phyloP scores from a whole-genome alignment of 2,113 vertebrate genomes.

The Heloderma charlesbogerti region DNA sequence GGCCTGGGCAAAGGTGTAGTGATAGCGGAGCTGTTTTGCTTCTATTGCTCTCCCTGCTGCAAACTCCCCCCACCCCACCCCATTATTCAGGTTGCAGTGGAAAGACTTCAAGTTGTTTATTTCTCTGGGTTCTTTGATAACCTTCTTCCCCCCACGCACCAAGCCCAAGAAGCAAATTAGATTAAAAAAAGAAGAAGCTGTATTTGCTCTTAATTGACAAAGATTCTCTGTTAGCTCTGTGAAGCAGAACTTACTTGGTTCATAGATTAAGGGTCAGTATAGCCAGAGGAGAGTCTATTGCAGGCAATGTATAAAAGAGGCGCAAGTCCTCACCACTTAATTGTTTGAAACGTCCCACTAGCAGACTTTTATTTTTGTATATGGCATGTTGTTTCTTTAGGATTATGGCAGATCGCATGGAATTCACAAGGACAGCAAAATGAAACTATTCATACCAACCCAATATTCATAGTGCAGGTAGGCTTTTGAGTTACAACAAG shows the following conservation, averaged over 20 bases:
- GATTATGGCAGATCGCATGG: not conserved
- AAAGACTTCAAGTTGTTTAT: not conserved
- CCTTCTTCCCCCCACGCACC: not conserved
- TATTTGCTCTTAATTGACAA: not conserved
- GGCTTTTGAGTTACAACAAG: not conserved
- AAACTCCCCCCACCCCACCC: not conserved
- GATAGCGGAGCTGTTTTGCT: not conserved
- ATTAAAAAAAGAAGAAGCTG: conserved; percentile 30
- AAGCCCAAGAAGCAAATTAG: not conserved
- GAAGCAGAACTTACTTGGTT: not conserved
- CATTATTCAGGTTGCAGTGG: conserved; percentile 4
- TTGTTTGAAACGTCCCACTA: not conserved
- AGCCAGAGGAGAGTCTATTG: not conserved
- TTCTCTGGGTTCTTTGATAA: conserved; percentile 4
- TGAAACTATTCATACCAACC: not conserved
- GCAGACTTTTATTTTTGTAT: not conserved
- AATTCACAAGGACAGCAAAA: not conserved
- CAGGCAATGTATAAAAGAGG: too few relatives aligned
- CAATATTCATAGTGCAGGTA: not conserved
- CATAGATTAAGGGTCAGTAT: not conserved
- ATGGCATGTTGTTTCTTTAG: not conserved
- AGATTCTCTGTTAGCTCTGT: conserved; percentile 17
- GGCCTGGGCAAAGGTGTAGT: not conserved
- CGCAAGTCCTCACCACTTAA: not conserved
- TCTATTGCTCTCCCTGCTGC: conserved; percentile 2